Evolutionary conservation across 2,888 invertebrate species (phyloP).

Genomic region (Pharmacophagus antenor): DNA sequence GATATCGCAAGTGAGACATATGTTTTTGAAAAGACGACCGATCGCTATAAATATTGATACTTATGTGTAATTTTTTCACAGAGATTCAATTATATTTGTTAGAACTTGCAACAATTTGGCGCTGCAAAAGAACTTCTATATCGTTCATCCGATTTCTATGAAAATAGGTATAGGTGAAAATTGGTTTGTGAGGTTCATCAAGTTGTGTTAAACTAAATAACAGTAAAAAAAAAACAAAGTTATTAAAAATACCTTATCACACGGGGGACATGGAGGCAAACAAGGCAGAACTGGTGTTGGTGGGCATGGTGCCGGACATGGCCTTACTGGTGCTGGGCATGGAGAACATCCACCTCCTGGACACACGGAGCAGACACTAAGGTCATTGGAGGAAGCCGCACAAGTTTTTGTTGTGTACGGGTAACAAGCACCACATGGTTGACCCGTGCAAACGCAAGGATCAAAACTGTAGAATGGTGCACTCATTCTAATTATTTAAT

Average conservation of each 20-base stretch:
- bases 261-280: constrained; percentile 65
- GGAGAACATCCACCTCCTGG: constrained; percentile 73
- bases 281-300: constrained; percentile 59
- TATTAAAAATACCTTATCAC: constrained; percentile 59
- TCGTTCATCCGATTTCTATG: no score
- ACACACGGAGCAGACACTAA: constrained; percentile 63
- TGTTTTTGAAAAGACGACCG: no score
- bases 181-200: no score
- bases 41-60: no score
- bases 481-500: constrained; percentile 56
- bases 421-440: constrained; percentile 68
- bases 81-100: no score
- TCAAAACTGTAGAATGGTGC: constrained; percentile 72
- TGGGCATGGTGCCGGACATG: constrained; percentile 61
- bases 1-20: no score
- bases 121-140: no score
- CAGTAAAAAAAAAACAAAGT: neutral
- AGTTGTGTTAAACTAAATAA: constrained; percentile 3
- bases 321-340: constrained; percentile 70
- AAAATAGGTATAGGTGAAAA: no score
- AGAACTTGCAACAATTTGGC: no score
- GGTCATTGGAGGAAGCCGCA: constrained; percentile 56
- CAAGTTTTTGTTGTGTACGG: constrained; percentile 69
- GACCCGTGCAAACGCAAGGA: constrained; percentile 64
- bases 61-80: no score